Evolutionary conservation across 2,888 invertebrate genomes (phyloP).

Genomic region (Plebejus anna): DNA sequence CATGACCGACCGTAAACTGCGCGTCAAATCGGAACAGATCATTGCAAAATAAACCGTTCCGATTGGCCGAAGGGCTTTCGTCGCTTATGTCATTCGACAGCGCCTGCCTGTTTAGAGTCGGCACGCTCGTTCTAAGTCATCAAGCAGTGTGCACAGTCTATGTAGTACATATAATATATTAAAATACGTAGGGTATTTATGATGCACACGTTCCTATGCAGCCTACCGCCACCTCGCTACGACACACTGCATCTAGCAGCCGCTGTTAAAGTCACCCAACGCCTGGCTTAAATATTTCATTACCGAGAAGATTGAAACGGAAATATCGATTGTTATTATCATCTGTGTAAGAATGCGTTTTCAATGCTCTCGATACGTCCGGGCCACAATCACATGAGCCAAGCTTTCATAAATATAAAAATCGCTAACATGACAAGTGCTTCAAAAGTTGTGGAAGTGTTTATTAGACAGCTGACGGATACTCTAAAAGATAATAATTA

Average conservation of each 20-base stretch:
- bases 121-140: conserved; percentile 41
- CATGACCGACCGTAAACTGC: conserved; percentile 40
- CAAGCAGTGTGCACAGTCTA: conserved; percentile 48
- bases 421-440: conserved; percentile 53
- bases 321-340: conserved; percentile 11
- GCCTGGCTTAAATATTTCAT: conserved; percentile 39
- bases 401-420: conserved; percentile 44
- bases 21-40: conserved; percentile 29
- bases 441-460: conserved; percentile 44
- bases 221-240: conserved; percentile 56
- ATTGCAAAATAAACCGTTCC: conserved; percentile 27
- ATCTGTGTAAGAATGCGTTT: conserved; percentile 29
- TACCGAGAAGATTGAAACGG: conserved; percentile 37
- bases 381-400: conserved; percentile 50
- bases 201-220: conserved; percentile 51
- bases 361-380: conserved; percentile 35
- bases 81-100: conserved; percentile 26
- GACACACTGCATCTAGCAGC: conserved; percentile 47
- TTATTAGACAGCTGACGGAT: conserved; percentile 34
- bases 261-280: conserved; percentile 40
- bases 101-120: conserved; percentile 32
- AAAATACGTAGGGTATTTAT: conserved; percentile 42
- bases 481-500: conserved; percentile 32
- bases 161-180: conserved; percentile 44
- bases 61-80: conserved; percentile 30